phyloP scores from a whole-genome alignment of 2,888 invertebrate genomes.

The Eupithecia tripunctaria region DNA sequence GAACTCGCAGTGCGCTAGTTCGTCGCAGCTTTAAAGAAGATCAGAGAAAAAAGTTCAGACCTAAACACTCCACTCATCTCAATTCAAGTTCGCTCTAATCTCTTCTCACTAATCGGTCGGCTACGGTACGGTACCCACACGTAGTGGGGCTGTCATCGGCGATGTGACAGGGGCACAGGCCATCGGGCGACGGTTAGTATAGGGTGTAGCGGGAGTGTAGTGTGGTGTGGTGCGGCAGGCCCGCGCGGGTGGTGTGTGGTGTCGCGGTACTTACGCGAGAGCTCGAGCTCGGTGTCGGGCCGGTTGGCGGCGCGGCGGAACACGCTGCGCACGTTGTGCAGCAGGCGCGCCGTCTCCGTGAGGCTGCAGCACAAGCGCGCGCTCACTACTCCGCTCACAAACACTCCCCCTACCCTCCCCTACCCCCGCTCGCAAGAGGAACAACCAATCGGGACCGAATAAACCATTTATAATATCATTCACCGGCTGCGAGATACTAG shows the following conservation, averaged over 20 bases:
- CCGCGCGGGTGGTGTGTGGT: neutral
- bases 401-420: constrained; percentile 66
- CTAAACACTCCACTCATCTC: neutral
- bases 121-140: neutral
- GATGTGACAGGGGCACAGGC: neutral
- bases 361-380: constrained; percentile 88
- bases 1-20: neutral
- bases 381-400: constrained; percentile 52
- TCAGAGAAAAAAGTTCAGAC: neutral
- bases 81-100: neutral
- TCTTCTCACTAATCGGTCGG: neutral
- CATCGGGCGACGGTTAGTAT: neutral
- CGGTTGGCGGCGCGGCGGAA: constrained; percentile 93
- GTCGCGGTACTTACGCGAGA: constrained; percentile 94
- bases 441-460: constrained; percentile 10
- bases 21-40: neutral
- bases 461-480: neutral
- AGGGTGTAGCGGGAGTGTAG: neutral
- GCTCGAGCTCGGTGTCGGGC: constrained; percentile 93
- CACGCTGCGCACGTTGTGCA: constrained; percentile 97
- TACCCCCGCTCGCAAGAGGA: constrained; percentile 52
- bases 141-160: neutral
- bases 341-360: constrained; percentile 98
- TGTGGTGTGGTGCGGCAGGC: neutral
- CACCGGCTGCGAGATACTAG: neutral